Evolutionary conservation across 2,888 invertebrate genomes (phyloP), one percentile per base, ranked within the genome.

Genomic region (Orthosia cruda): DNA sequence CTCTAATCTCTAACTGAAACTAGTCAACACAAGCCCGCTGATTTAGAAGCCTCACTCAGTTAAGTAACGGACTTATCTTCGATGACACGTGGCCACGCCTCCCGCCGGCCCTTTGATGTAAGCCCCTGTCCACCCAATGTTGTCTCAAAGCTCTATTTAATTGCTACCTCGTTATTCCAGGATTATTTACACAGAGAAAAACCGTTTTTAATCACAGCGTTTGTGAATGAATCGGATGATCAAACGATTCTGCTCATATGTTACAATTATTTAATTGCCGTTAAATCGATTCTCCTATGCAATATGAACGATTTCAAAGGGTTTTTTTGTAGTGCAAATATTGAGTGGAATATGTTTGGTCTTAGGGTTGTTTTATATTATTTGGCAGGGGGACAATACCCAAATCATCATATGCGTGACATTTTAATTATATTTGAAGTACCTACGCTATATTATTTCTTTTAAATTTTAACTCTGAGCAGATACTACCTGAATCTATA

Each of bases 91-190:
- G 92, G 75, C 88, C 84, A 82, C 77, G 85, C 87, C 88, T 59
- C 70, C 70, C 79, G 80, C 76, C 89, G 69, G 66, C 92, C 91
- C 95, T 96, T 96, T 96, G 95, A 96, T 94, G 93, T 93, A 84
- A 88, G 88, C 87, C 89, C 89, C 87, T 88, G 89, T 87, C 91
- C 90, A 89, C 87, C 78, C 86, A 80, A 89, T 93, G 91, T 94
- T 94, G 93, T 95, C 95, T 94, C 93, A 94, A 95, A 94, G 94
- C 94, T 92, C 91, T 89, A 91, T 96, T 95, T 96, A 96, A 96
- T 96, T 96, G 94, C 96, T 93, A 92, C 91, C 95, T 96, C 96
- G 95, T 96, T 96, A 96, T 96, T 96, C 95, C 92, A 91, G 96
- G 96, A 96, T 96, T 96, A 96, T 96, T 96, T 96, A 93, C 94